Base-by-base conservation (phyloP, 2,888 invertebrate species). In the Parthenolecanium corni region DNA sequence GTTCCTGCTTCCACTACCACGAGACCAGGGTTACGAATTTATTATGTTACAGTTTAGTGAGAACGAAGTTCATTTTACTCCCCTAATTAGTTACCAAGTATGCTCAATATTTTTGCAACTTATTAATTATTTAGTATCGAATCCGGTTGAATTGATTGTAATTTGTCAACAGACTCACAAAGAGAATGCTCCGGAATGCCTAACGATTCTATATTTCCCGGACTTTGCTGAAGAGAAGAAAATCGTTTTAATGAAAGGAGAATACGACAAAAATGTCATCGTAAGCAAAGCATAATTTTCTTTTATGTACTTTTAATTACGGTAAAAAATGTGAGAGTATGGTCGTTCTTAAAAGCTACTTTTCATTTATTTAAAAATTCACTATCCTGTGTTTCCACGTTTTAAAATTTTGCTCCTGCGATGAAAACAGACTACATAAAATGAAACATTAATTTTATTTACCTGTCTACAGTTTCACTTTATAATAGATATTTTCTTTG, bases 151-250 rank as follows among this genome's bases (percentile, higher is more conserved):
- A 16, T 51, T 24, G 24, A 18, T 16, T 36, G 12, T 9, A 31
- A 36, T 5, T 25, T 24, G 31, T 12, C 23, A 11, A 25, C 3
- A 63, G 79, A 64, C 86, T 1, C 89, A 90, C 70, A 85, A 86
- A 70, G 91, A 90, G 74, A 89, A 90, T 75, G 87, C 91, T 0
- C 90, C 91, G 0, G 90, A 90, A 73, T 89, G 89, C 71, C 76
- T 92, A 24, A 86, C 85, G 1, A 77, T 91, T 70, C 79, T 82
- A 1, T 86, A 90, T 73, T 92, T 86, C 69, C 80, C 82, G 0
- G 91, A 92, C 71, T 76, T 89, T 2, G 74, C 76, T 67, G 76
- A 79, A 6, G 77, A 79, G 47, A 89, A 89, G 72, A 84, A 82
- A 3, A 76, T 91, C 46, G 80, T 92, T 12, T 75, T 92, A 40